phyloP scores from a whole-genome alignment of 35 echinoderm and acorn worm genomes.

The Diadema setosum region DNA sequence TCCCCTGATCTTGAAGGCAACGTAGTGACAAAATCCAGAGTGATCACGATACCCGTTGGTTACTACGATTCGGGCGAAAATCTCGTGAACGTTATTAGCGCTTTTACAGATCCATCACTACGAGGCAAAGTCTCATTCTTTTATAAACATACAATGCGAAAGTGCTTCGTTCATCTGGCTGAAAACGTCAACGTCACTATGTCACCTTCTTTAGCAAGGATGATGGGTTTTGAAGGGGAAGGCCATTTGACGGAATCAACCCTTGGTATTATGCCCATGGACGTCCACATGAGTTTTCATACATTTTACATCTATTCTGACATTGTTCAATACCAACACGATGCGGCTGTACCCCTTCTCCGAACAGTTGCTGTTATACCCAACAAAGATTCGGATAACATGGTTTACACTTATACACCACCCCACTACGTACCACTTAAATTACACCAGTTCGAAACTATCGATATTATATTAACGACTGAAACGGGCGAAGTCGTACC shows the following conservation, averaged over 20 bases:
- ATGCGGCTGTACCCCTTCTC: neutral
- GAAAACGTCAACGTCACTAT: neutral
- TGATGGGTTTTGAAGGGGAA: constrained; percentile 22
- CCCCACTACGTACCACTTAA: constrained; percentile 16
- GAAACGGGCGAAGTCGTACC: no score
- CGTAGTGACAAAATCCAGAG: neutral
- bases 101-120: neutral
- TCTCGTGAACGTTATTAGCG: neutral
- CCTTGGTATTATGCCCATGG: neutral
- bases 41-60: neutral
- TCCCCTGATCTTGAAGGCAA: neutral
- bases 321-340: constrained; percentile 9
- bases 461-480: constrained; percentile 14
- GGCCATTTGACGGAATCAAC: neutral
- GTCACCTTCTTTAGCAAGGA: neutral
- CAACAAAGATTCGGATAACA: neutral
- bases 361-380: neutral
- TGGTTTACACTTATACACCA: neutral
- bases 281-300: no score
- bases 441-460: neutral
- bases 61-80: constrained; percentile 14
- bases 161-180: neutral
- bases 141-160: neutral
- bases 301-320: constrained; percentile 44
- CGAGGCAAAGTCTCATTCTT: neutral